These are phyloP conservation scores for Hypothenemus hampei DNA, from an alignment of 1,140 invertebrate species.

Conservation along the genomic window DNA sequence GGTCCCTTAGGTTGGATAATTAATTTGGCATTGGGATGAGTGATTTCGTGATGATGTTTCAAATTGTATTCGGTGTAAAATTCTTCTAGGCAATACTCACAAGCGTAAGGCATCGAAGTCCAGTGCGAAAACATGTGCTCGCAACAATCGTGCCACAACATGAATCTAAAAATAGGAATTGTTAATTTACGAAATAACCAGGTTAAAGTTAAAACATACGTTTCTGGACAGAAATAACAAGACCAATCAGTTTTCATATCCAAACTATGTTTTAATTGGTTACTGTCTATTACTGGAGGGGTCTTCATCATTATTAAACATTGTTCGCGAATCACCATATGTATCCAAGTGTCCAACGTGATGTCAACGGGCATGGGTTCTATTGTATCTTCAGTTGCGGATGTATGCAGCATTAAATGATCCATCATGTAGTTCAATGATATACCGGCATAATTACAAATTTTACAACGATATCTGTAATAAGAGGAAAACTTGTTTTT, in stretches of 20 bases:
- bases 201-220: slow-evolving; percentile 3
- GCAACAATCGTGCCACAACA: slow-evolving; percentile 8
- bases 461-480: slow-evolving; percentile 26
- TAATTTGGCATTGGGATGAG: slow-evolving; percentile 9
- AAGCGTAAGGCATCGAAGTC: slow-evolving; percentile 20
- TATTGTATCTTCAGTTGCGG: slow-evolving; percentile 19
- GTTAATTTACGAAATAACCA: background rate
- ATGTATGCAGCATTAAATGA: slow-evolving; percentile 24
- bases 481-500: background rate
- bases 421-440: slow-evolving; percentile 29
- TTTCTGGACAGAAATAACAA: slow-evolving; percentile 18
- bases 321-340: slow-evolving; percentile 30
- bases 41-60: slow-evolving; percentile 7
- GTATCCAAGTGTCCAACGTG: slow-evolving; percentile 31
- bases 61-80: slow-evolving; percentile 16
- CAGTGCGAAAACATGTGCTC: slow-evolving; percentile 26
- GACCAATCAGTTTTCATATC: background rate
- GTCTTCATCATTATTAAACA: slow-evolving; percentile 11
- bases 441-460: slow-evolving; percentile 22
- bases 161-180: slow-evolving; percentile 5
- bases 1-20: slow-evolving; percentile 13
- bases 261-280: too few relatives aligned
- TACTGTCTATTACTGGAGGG: background rate
- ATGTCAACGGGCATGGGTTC: slow-evolving; percentile 17
- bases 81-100: slow-evolving; percentile 8